Conservation (phyloP, 1,140 invertebrate genomes). For the Heliconius melpomene region DNA sequence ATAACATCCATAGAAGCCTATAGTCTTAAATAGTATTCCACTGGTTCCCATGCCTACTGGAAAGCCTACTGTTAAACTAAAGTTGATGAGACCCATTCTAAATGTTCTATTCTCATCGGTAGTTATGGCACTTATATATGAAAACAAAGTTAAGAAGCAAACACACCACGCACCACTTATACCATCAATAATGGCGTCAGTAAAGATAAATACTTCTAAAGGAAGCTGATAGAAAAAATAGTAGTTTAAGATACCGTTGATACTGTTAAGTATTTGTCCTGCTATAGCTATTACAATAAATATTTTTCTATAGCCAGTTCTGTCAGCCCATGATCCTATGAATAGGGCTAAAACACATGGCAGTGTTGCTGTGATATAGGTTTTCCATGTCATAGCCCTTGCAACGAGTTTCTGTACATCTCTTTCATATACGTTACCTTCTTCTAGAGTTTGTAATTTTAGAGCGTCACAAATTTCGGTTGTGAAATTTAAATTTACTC, state of each 20-base stretch:
- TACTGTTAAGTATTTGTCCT: slow-evolving; percentile 64
- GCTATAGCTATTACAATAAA: slow-evolving; percentile 69
- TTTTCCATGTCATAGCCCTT: slow-evolving; percentile 55
- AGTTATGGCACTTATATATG: slow-evolving; percentile 82
- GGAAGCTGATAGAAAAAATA: slow-evolving; percentile 76
- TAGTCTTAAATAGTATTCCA: slow-evolving; percentile 66
- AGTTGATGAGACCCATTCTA: slow-evolving; percentile 81
- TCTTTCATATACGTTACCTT: slow-evolving; percentile 61
- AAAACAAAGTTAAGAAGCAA: slow-evolving; percentile 79
- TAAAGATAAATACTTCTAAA: slow-evolving; percentile 41
- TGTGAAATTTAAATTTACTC: slow-evolving; percentile 69
- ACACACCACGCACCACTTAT: slow-evolving; percentile 80
- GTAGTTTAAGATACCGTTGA: slow-evolving; percentile 75
- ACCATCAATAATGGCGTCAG: slow-evolving; percentile 53
- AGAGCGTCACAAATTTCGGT: slow-evolving; percentile 65
- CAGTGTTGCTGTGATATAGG: slow-evolving; percentile 60
- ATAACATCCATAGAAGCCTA: slow-evolving; percentile 74
- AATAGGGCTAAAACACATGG: slow-evolving; percentile 83
- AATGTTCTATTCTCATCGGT: slow-evolving; percentile 80
- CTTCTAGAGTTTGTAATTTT: slow-evolving; percentile 51
- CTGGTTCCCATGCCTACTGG: slow-evolving; percentile 74
- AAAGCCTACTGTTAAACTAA: slow-evolving; percentile 76
- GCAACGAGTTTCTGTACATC: slow-evolving; percentile 60
- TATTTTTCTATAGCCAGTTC: slow-evolving; percentile 80
- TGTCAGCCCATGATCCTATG: slow-evolving; percentile 82